Base-by-base conservation (phyloP, 2,113 vertebrate genomes). In the Pseudorasbora parva region DNA sequence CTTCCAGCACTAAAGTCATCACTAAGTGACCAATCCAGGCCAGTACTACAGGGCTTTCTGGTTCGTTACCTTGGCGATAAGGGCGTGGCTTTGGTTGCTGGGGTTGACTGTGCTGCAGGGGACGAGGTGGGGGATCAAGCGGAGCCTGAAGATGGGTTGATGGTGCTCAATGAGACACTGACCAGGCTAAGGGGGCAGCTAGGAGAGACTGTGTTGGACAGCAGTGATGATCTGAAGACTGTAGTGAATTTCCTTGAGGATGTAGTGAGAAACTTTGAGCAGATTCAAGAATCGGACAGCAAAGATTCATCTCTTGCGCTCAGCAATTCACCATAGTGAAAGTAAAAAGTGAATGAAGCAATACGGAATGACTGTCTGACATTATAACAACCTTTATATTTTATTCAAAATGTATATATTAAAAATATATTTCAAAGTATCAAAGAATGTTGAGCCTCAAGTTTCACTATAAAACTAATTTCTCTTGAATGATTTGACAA, bases 1-100 rank as follows among this genome's bases (percentile, higher is more conserved):
- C 90, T 98, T 87, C 90, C 92, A 0, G 87, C 81, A 5, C 59
- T 99, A 2, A n/a, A 86, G 27, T 78, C 85, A 0, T 92, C 86
- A 0, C 19, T 98, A 30, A 64, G 75, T 0, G 83, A 89, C 1
- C 87, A 92, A 19, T 89, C 94, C 0, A 92, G 94, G 0, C 88
- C 73, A 0, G 82, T 80, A 1, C 87, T 98, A 85, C 90, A 33
- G 59, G 86, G 88, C 30, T 95, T 94, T 25, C 51, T 99, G 21
- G 68, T 96, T 33, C 96, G 94, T 51, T 97, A 96, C 84, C 88
- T 98, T 19, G 93, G 90, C 12, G 93, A 90, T 9, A 51, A 19
- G 21, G 47, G 21, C 0, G 94, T 89, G 3, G 89, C 41, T 1
- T 92, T 91, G 41, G 87, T 17, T 49, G 88, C 88, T 8, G 89